Evolutionary conservation across 2,797 vertebrate species (phyloP), one percentile per base, ranked within the genome.

Genomic region (Antennarius maculatus): DNA sequence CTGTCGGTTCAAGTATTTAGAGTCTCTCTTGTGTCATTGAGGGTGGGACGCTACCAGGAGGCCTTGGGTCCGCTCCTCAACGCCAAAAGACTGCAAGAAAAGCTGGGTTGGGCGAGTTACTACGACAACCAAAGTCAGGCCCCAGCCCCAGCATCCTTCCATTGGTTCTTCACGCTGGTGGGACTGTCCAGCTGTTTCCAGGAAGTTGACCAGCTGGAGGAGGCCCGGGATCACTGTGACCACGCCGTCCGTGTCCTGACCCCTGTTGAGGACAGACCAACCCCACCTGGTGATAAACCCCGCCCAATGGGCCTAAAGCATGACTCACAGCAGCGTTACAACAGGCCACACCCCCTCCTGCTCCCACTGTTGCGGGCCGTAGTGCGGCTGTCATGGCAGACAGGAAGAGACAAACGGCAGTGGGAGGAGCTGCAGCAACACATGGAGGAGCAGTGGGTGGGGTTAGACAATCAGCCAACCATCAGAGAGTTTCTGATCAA

Each of bases 381-480:
- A 0, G 83, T 98, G 16, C 93, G 95, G 48, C 88, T 98, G 56
- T 96, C 95, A 18, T 98, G 96, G 96, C 94, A 95, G 81, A 94
- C 95, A 34, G 95, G 95, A 12, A 91, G 88, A 69, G 96, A 98
- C 89, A 97, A 97, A 76, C 93, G 94, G n/a, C 91, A 54, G 4
- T 96, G 95, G 0, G 96, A 99, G 79, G 94, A 94, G 56, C 89
- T 87, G 60, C 90, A 97, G 74, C 94, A 88, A 57, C 89, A 89
- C 45, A 80, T 97, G 76, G 93, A 92, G 62, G 96, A 94, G 69
- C 84, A 90, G 0, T 86, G 94, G 53, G 81, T 79, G 0, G 92
- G 86, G 29, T 68, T 91, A 4, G 92, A 89, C 2, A 94, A 91
- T 66, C 94, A 93, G 43, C 94, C 93, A 2, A 92, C 92, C 43